Percentiles rank a stretch among this genome's conserved stretches.
Evolutionary conservation across 2,797 vertebrate genomes (phyloP).

Genomic region (Tapera naevia): DNA sequence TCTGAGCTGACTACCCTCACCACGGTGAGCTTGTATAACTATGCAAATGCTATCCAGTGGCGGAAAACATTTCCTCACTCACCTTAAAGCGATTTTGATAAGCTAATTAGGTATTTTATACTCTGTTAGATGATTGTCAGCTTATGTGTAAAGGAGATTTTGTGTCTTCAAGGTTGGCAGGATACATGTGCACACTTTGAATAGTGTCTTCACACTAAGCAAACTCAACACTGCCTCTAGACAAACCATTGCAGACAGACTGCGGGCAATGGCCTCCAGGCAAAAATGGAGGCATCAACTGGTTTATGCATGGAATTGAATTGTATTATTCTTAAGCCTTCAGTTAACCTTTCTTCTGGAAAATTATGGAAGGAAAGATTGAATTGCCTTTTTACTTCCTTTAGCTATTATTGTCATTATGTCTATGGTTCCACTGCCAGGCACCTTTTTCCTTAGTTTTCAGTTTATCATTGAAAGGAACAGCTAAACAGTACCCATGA

Average conservation of each 20-base stretch:
- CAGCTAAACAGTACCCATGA: background rate
- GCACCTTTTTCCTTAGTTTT: background rate
- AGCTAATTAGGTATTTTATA: background rate
- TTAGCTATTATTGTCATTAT: background rate
- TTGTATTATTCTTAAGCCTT: background rate
- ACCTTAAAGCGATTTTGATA: background rate
- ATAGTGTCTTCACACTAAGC: background rate
- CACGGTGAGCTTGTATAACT: background rate
- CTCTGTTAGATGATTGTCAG: background rate
- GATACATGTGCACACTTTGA: background rate
- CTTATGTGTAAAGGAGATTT: background rate
- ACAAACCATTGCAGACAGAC: background rate
- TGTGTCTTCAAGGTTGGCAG: background rate
- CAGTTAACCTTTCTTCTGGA: background rate
- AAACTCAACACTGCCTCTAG: background rate
- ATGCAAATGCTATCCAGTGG: background rate
- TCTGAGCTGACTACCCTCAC: background rate
- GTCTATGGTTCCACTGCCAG: background rate
- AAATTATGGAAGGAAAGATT: background rate
- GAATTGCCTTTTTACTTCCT: background rate
- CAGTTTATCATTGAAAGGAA: background rate
- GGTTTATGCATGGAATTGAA: background rate
- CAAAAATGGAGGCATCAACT: background rate
- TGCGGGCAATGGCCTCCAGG: background rate
- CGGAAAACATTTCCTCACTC: background rate